Evolutionary conservation across 2,113 vertebrate genomes (phyloP), one percentile per base, ranked within the genome.

Genomic region (Sturnus vulgaris): DNA sequence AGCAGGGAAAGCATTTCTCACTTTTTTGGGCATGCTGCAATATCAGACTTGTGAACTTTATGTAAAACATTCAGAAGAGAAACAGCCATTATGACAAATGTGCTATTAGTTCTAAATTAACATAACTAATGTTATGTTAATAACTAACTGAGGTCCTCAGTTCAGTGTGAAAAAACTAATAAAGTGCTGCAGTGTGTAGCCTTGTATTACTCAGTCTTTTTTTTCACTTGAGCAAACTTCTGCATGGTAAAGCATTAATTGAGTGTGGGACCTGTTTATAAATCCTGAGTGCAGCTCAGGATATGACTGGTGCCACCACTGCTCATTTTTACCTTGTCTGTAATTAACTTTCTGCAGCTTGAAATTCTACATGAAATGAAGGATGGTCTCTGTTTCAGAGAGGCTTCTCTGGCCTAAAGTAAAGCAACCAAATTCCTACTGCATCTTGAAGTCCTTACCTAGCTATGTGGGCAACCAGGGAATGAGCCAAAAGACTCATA

Each of bases 71-170:
- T 92, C 57, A 77, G 81, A 84, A 86, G 91, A 96, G 93, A 94
- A 95, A 79, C 75, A 94, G 44, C 52, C 10, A 0, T 73, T 79
- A 49, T 40, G 70, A 90, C 37, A 90, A 95, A 92, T 89, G 55
- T 88, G n/a, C 90, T 90, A 73, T 96, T 96, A 88, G 55, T 56
- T 93, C 93, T 96, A 56, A 44, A 90, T 49, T 88, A 92, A 81
- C 69, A 66, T 82, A 78, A 93, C 56, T 93, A 91, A 92, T 95
- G 15, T 42, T 42, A 42, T 13, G 12, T 40, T 40, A 42, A 42
- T 42, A 42, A 42, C 40, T 40, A 40, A 40, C 40, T 42, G 72
- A 92, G 59, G 71, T 68, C 53, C 46, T 95, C 1, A 2, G 40
- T 85, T 96, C 91, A 61, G 46, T 63, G 91, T 88, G 87, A 79